phyloP scores from a whole-genome alignment of 2,888 invertebrate genomes.

The Tetragonisca angustula region DNA sequence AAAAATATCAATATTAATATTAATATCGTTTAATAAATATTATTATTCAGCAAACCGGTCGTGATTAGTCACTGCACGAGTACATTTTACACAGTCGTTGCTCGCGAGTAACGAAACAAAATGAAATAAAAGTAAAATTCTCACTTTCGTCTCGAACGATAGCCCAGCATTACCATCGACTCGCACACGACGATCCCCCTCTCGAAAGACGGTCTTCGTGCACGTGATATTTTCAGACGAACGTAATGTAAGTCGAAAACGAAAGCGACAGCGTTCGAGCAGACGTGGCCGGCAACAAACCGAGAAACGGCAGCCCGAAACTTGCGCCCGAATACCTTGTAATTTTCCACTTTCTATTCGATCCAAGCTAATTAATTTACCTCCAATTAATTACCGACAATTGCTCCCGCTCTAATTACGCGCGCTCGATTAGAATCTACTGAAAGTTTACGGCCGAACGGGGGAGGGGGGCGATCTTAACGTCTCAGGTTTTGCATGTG shows the following conservation, averaged over 20 bases:
- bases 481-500: slow-evolving; percentile 61
- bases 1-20: too few relatives aligned
- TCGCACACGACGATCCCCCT: too few relatives aligned
- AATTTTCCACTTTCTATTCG: slow-evolving; percentile 67
- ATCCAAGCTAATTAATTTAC: slow-evolving; percentile 68
- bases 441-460: slow-evolving; percentile 68
- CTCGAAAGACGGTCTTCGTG: not conserved
- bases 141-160: too few relatives aligned
- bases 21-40: too few relatives aligned
- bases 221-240: not conserved
- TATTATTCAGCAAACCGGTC: too few relatives aligned
- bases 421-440: slow-evolving; percentile 69
- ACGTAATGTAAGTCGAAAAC: not conserved
- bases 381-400: slow-evolving; percentile 71
- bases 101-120: too few relatives aligned
- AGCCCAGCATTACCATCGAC: too few relatives aligned
- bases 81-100: too few relatives aligned
- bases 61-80: too few relatives aligned
- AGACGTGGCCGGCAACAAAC: not conserved
- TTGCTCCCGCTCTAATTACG: slow-evolving; percentile 70
- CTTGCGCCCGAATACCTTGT: slow-evolving; percentile 41
- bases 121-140: too few relatives aligned
- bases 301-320: slow-evolving; percentile 1
- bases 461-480: slow-evolving; percentile 58
- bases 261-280: slow-evolving; percentile 15